Evolutionary conservation across 1,140 invertebrate genomes (phyloP), one percentile per base, ranked within the genome.

Genomic region (Elymnias hypermnestra): DNA sequence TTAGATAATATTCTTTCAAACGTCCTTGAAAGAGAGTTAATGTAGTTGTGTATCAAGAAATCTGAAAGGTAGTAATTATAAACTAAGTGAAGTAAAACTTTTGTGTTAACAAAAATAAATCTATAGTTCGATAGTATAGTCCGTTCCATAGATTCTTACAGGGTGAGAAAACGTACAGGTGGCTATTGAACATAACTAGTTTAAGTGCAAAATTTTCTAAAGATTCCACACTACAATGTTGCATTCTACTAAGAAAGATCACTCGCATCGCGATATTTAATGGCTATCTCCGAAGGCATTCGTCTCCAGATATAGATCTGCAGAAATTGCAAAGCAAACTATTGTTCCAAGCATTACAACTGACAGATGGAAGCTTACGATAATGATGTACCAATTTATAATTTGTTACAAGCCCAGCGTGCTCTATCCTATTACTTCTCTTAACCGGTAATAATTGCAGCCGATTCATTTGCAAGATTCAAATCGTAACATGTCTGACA

Each of bases 281-380:
- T 44, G 29, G 41, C 43, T 57, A 56, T 57, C 53, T 53, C 28
- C 5, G 19, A 42, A 48, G 38, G 49, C 53, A 53, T 60, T 57
- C 40, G 39, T 60, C 61, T 49, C 19, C 25, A 48, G 55, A 63
- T 60, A 56, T 25, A 35, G 46, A 62, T 65, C 58, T 44, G 33
- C 38, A 57, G 46, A 53, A 57, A 52, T 59, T 25, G 51, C 40
- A 33, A 40, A 38, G 40, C 56, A 22, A 36, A 45, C 58, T 61
- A 67, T 69, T 72, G 69, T 72, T 67, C 57, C 42, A 50, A 44
- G 42, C 31, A 51, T 48, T 46, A 46, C 46, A 45, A 53, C 57
- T 56, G 56, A 46, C 53, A 42, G 53, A 53, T 60, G 48, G 37
- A 38, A 47, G 29, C 39, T 12, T 38, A 23, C 22, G 57, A 67